Base-by-base conservation (phyloP, 2,797 vertebrate genomes). In the Manis crassicaudata region DNA sequence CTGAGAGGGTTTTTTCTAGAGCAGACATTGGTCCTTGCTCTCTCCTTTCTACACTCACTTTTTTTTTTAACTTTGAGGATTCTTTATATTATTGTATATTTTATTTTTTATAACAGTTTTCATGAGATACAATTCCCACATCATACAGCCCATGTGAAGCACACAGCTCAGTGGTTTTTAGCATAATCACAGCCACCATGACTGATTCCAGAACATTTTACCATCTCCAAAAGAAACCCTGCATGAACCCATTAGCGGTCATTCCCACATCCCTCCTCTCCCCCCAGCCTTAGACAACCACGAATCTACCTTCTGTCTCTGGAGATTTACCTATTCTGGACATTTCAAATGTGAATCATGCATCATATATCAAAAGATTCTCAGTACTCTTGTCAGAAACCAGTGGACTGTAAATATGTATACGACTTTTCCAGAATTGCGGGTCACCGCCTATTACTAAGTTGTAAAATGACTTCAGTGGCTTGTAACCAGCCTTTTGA, bases 161-260 rank as follows among this genome's bases (percentile, higher is more conserved):
- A 11, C 40, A 23, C 3, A 25, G n/a, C 12, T 54, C n/a, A 18
- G 3, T 70, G 65, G 8, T 3, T 73, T 93, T 56, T 6, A 29
- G 63, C 16, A 0, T 52, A n/a, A 10, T 62, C 46, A 60, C 32
- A 20, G 18, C 62, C 67, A 35, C 72, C 60, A 18, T 0, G 1
- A 8, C 10, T 4, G 2, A 16, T 62, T 56, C 40, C 29, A 46
- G 82, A 79, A 40, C 65, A 52, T 85, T 62, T 81, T 20, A 68
- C 52, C 9, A 13, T 84, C 79, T 87, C 32, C 8, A 37, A 20
- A 56, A 27, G 37, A 94, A 75, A 40, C n/a, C 29, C 70, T 0
- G 0, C 43, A 9, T 7, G 0, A 21, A n/a, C 21, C 83, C 27
- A 0, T 25, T 3, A 12, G 85, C 29, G 40, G 8, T 37, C 46